A percentile compares a stretch with the other conserved stretches of the same genome.
phyloP scores from a whole-genome alignment of 23 tunicate genomes.

The Diplosoma virens region DNA sequence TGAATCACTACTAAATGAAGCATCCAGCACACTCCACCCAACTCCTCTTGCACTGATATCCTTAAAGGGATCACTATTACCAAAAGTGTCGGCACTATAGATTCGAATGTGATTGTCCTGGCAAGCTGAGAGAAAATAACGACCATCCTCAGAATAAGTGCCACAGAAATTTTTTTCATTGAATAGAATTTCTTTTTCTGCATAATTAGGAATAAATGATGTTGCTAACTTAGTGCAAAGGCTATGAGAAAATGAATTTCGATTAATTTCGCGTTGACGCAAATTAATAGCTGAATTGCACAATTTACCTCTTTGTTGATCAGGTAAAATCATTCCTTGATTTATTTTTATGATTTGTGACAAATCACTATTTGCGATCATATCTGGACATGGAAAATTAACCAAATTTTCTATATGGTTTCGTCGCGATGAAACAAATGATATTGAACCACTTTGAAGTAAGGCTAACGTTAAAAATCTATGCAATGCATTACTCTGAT shows the following conservation, averaged over 20 bases:
- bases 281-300: not conserved
- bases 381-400: conserved; percentile 38
- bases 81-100: conserved; percentile 12
- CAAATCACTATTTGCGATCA: conserved; percentile 41
- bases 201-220: conserved; percentile 33
- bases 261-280: conserved; percentile 33
- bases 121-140: conserved; percentile 58
- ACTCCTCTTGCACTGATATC: conserved; percentile 51
- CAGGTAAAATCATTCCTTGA: conserved; percentile 6
- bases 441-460: not conserved
- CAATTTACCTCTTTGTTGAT: not conserved
- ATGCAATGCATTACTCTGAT: not conserved
- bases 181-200: conserved; percentile 1
- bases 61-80: conserved; percentile 35
- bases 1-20: conserved; percentile 60
- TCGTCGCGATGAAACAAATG: not conserved
- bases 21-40: conserved; percentile 79
- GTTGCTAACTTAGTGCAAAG: not conserved
- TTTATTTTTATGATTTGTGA: conserved; percentile 2
- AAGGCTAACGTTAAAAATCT: not conserved
- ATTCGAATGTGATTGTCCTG: conserved; percentile 69
- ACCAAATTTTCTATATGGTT: not conserved
- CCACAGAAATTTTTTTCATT: conserved; percentile 74
- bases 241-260: conserved; percentile 34
- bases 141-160: conserved; percentile 54